Evolutionary conservation across 1,140 invertebrate species (phyloP), one percentile per base, ranked within the genome.

Genomic region (Drosophila dunni): DNA sequence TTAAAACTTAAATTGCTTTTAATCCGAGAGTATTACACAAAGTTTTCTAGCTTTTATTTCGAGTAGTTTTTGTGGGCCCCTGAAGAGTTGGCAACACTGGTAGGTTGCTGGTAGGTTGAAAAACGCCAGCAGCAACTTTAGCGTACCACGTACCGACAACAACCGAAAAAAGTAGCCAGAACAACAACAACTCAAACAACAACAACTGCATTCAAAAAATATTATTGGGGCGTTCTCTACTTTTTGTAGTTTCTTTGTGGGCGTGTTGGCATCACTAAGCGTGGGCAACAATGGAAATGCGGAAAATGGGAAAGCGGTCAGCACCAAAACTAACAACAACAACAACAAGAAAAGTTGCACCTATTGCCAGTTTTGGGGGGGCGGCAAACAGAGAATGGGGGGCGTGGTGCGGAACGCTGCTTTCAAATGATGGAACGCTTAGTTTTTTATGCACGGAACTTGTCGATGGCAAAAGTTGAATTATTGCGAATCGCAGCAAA

Each of bases 401-500:
- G 54, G 34, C 24, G 29, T 10, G 33, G 17, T n/a, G 40, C 3
- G 17, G n/a, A 45, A 45, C 29, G 38, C 33, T 61, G 53, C 54
- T 61, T 45, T 60, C 48, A 62, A 73, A 73, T 74, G 65, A 74
- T 74, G 65, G 45, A 74, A 69, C 71, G 71, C 50, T 74, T 74
- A 61, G 64, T 74, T 74, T 74, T 61, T 74, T 68, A 68, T 74
- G 71, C 72, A 70, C 70, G 67, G 38, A 75, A 64, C 66, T 75
- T 75, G 72, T 75, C 72, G 66, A 70, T 75, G 72, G 51, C 53
- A 64, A 70, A 75, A 75, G 66, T 69, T 75, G 60, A 75, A 75
- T 60, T 70, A 75, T 64, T 70, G 66, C 58, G 33, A 51, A 64
- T 36, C 15, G 40, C 45, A 57, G 33, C 45, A 46, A 66, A 56